Evolutionary conservation across 2,113 vertebrate species (phyloP), one percentile per base, ranked within the genome.

Genomic region (Lasiurus cinereus): DNA sequence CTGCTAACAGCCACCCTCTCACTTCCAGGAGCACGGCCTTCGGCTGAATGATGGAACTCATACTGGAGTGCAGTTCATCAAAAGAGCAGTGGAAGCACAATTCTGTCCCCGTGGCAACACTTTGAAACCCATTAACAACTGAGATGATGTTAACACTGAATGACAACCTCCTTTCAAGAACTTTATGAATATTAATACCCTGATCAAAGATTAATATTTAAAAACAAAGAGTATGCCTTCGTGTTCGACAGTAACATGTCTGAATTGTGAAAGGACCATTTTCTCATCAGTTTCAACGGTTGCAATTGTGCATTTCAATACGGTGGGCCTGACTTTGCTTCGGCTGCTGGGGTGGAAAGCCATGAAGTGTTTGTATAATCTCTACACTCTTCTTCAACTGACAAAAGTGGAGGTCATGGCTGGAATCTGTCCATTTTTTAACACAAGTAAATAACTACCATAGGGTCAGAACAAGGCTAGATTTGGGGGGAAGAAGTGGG

Each of bases 161-260:
- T 88, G 85, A 70, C 85, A 93, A 50, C 83, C 92, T 96, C 64
- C 67, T 96, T 96, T 83, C 29, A 77, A 93, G 80, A 94, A 80
- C 72, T 90, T 94, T 70, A 97, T 94, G 82, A 96, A 94, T 97
- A 92, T 96, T 94, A 93, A 97, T 91, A 36, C 1, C 77, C 50
- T 59, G 80, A 95, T 94, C 83, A 92, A 93, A 96, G 83, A 82
- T 64, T 67, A 87, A 94, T 83, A 90, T 85, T 97, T 94, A 90
- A 94, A 96, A 94, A 93, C 79, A 94, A 97, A 84, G 82, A 87
- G 29, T 50, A n/a, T 77, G 69, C 11, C 76, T 89, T 83, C 22
- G 52, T 39, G 97, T 96, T 93, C 0, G 0, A 84, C 67, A 21
- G 59, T 33, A 52, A n/a, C 22, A 69, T 67, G 59, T 82, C 74